phyloP scores from a whole-genome alignment of 2,113 vertebrate genomes.

The Sinocyclocheilus grahami region DNA sequence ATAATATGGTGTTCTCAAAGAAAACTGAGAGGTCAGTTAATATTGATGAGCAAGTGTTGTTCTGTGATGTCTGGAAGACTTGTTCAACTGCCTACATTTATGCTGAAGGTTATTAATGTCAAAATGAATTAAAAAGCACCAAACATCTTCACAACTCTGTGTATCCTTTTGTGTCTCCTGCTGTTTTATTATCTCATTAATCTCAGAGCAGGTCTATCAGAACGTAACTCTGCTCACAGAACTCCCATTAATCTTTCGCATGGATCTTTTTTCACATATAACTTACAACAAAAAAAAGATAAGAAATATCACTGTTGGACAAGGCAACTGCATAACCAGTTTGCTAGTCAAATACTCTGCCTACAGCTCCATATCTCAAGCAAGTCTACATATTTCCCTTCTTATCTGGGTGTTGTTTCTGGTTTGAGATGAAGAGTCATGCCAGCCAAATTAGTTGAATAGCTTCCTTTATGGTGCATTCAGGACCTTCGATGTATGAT shows the following conservation, averaged over 20 bases:
- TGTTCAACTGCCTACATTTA: background rate
- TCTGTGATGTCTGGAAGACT: background rate
- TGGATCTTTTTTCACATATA: background rate
- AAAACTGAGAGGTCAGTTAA: background rate
- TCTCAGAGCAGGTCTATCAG: too few relatives aligned
- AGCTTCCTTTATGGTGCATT: background rate
- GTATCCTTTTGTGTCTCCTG: background rate
- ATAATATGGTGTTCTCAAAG: background rate
- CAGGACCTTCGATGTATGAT: background rate
- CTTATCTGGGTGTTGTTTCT: background rate
- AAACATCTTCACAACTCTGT: background rate
- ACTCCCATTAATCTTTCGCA: background rate
- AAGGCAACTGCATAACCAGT: background rate
- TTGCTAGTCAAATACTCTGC: background rate
- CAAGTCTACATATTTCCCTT: background rate
- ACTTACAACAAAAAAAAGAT: background rate
- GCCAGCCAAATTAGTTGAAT: slow-evolving; percentile 1
- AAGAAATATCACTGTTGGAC: background rate
- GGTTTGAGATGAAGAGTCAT: background rate
- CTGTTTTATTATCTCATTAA: background rate
- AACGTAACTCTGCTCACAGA: too few relatives aligned
- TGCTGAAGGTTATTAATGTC: background rate
- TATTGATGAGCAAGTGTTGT: background rate
- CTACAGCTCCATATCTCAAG: background rate
- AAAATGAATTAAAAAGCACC: background rate